Evolutionary conservation across 2,113 vertebrate genomes (phyloP).

Genomic region (Leptodactylus fuscus): DNA sequence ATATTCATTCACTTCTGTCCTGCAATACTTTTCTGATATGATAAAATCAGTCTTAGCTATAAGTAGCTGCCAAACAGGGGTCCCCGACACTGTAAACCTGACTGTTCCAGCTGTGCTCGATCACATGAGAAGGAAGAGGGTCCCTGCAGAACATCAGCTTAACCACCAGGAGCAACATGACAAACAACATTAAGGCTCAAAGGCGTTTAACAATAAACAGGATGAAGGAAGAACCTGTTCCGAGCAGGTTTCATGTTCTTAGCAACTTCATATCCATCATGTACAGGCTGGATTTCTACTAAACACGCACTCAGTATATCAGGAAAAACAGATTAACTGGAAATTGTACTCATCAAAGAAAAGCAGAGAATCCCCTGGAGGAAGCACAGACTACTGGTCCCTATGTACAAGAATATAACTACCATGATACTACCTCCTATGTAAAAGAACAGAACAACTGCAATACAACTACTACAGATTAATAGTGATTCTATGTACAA

Average conservation of each 20-base stretch:
- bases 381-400: neutral
- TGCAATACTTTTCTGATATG: neutral
- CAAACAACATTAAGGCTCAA: conserved; percentile 36
- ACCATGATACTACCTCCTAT: neutral
- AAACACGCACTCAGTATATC: neutral
- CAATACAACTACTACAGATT: neutral
- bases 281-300: neutral
- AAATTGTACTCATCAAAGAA: neutral
- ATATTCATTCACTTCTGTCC: neutral
- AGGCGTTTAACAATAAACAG: conserved; percentile 43
- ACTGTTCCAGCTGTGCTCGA: neutral
- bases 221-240: conserved; percentile 38
- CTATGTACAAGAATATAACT: neutral
- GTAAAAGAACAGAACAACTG: neutral
- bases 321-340: neutral
- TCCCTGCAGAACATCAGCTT: conserved; percentile 41
- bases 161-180: conserved; percentile 30
- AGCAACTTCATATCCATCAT: conserved; percentile 23
- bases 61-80: neutral
- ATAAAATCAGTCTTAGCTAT: neutral
- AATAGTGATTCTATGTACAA: neutral
- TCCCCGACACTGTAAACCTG: neutral
- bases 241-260: neutral
- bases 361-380: neutral
- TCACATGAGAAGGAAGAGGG: neutral